Base-by-base conservation (phyloP, 2,113 vertebrate species). In the Rostratula benghalensis region DNA sequence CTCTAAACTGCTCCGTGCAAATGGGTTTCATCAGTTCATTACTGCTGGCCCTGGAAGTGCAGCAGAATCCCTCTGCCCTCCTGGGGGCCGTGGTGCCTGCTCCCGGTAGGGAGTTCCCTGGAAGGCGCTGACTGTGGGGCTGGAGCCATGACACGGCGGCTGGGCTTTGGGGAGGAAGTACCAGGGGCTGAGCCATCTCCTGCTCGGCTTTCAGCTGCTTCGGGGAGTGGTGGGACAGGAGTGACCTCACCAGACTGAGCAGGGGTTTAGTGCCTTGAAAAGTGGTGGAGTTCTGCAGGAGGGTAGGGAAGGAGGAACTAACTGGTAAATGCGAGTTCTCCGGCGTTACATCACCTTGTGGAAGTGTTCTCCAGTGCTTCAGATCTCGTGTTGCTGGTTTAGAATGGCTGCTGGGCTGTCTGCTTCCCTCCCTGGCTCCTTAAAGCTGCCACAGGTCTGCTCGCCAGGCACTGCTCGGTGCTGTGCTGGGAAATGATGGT, bases 1-100 rank as follows among this genome's bases (percentile, higher is more conserved):
- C 61, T 78, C 48, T 31, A 41, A 31, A 48, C 24, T 37, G 27
- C 14, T 53, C 7, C 0, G 4, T 60, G 71, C 97, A 94, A 84
- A 92, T 97, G 94, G 92, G 87, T 96, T 97, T 94, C 45, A 89
- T 95, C 92, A 94, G 45, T n/a, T 57, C 33, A 6, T 90, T 90
- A 37, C 46, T 46, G 63, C 65, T 69, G 82, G 51, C 73, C 76
- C 50, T 92, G 11, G 4, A 12, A 82, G 78, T 50, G 83, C 59
- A 53, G 83, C 88, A 39, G 0, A 70, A 16, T 83, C 86, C 95
- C 73, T 95, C 88, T 92, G 88, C 59, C 79, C 30, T 45, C 2
- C 5, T 11, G 31, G 53, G 53, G 53, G 53, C 15, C 15, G 53
- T 6, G 53, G 27, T 18, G 53, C 28, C 53, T 5, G 28, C 28